A percentile compares a stretch with the other conserved stretches of the same genome.
These are phyloP conservation scores for Phrynosoma blainvillii DNA, from an alignment of 2,113 vertebrate species.

Conservation along the genomic window DNA sequence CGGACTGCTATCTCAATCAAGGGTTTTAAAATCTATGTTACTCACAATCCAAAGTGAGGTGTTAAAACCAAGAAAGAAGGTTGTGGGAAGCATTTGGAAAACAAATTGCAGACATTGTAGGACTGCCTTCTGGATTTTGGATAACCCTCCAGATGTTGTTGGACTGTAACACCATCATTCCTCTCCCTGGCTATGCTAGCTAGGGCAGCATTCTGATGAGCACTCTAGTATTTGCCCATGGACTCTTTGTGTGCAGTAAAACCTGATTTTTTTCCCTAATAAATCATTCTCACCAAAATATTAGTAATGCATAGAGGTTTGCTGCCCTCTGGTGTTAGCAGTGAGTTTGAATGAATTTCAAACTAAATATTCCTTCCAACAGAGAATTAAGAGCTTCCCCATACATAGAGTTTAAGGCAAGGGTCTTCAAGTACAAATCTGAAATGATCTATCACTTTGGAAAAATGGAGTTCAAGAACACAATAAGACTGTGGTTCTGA, in stretches of 20 bases:
- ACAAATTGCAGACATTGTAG: neutral
- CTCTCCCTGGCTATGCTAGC: too few relatives aligned
- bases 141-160: too few relatives aligned
- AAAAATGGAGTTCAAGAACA: neutral
- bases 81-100: neutral
- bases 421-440: neutral
- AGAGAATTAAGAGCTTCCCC: neutral
- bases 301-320: neutral
- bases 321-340: slow-evolving; percentile 65
- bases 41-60: neutral
- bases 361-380: fast-evolving
- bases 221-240: too few relatives aligned
- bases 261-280: neutral
- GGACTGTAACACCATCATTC: too few relatives aligned
- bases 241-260: neutral
- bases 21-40: neutral
- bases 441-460: neutral
- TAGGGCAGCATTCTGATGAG: too few relatives aligned
- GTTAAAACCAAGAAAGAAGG: neutral
- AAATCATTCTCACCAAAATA: neutral
- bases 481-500: neutral
- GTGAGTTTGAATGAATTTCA: fast-evolving
- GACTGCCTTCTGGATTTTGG: too few relatives aligned
- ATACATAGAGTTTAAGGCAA: neutral
- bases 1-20: neutral